Base-by-base conservation (phyloP, 2,797 vertebrate genomes). In the Coreius guichenoti region DNA sequence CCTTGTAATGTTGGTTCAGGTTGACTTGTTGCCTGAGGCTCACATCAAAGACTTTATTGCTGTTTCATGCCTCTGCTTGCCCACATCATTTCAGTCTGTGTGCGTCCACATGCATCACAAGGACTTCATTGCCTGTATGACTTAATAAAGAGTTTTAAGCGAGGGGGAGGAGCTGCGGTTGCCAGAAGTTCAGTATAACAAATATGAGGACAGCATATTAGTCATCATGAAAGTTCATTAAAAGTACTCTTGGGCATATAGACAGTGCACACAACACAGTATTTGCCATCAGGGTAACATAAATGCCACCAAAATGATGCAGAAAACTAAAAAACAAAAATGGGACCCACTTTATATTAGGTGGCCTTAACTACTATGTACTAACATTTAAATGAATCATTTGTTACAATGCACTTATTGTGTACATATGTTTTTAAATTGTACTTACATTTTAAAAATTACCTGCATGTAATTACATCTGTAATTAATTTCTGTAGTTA, bases 1-100 rank as follows among this genome's bases (percentile, higher is more conserved):
- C n/a, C 73, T 68, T 49, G 45, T 76, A 80, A 63, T 80, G 58
- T 65, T 84, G 86, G 43, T 84, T 76, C 61, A 81, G 79, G 68
- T 77, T 82, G 83, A 65, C 43, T 47, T 81, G 86, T 85, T 77
- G 73, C 86, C 83, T 39, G 83, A 87, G 82, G 86, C 86, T 31
- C 78, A 87, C 82, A 81, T 87, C 79, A 87, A 81, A 84, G 78
- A 49, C 31, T 80, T 76, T 47, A 23, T 16, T 84, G 72, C 82
- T 36, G n/a, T 85, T 75, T 61, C 73, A 23, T 73, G 86, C 85
- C 79, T 82, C 79, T 67, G 83, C 86, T 70, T 87, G 86, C 73
- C 83, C 16, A 39, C n/a, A 63, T 75, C 8, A 83, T 75, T 75
- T 74, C 43, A 75, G 70, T 74, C 56, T 43, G 69, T 75, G 47